These are phyloP conservation scores for Antheraea assamensis DNA, from an alignment of 2,888 invertebrate species.

Conservation along the genomic window DNA sequence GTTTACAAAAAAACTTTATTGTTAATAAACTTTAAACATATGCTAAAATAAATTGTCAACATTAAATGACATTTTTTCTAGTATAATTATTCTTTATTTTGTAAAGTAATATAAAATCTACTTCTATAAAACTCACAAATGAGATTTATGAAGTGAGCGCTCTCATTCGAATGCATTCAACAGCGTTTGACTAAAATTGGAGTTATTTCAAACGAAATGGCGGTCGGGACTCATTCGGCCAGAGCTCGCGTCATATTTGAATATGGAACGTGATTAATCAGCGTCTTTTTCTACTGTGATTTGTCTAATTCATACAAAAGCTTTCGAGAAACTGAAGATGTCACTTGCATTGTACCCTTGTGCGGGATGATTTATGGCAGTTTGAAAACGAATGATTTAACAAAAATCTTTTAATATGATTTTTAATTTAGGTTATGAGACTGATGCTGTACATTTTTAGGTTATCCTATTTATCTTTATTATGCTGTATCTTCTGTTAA, in stretches of 20 bases:
- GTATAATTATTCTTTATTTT: no score
- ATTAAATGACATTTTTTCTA: no score
- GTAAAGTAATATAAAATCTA: background rate
- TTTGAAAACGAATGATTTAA: conserved; percentile 1
- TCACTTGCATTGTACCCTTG: background rate
- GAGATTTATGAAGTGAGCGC: conserved; percentile 7
- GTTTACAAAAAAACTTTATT: background rate
- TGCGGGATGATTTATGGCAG: background rate
- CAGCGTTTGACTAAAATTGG: conserved; percentile 17
- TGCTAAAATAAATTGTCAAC: no score
- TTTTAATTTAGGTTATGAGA: background rate
- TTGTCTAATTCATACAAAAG: conserved; percentile 3
- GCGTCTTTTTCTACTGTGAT: conserved; percentile 17
- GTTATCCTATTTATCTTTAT: no score
- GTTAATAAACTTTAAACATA: no score
- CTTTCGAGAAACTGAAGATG: conserved; percentile 3
- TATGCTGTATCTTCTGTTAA: no score
- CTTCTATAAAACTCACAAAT: conserved; percentile 9
- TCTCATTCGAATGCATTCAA: conserved; percentile 23
- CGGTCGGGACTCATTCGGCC: conserved; percentile 23
- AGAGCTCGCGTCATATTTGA: conserved; percentile 28
- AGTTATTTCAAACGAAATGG: conserved; percentile 34
- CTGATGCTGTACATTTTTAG: background rate
- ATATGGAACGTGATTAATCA: conserved; percentile 40
- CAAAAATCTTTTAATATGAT: background rate